Conservation (phyloP, 2,888 invertebrate genomes). For the Napeogenes inachia region DNA sequence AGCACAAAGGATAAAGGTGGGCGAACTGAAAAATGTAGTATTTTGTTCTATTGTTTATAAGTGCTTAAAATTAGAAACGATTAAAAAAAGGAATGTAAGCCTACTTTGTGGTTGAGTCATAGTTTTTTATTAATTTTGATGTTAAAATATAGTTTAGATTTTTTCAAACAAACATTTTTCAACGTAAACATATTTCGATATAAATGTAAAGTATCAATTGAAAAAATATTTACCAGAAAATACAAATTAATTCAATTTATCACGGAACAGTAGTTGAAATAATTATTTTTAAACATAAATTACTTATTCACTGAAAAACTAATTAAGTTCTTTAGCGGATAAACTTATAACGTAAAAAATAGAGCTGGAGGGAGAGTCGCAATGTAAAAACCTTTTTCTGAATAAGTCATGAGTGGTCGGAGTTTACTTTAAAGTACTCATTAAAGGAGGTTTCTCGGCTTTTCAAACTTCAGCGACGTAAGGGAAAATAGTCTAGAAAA, state of each 20-base stretch:
- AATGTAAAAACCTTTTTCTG: conserved; percentile 3
- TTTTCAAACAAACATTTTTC: too few relatives aligned
- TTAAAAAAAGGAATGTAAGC: background rate
- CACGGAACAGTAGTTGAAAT: too few relatives aligned
- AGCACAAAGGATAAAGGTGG: conserved; percentile 12
- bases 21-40: conserved; percentile 5
- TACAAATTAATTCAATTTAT: too few relatives aligned
- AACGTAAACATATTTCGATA: too few relatives aligned
- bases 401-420: conserved; percentile 6
- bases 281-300: background rate
- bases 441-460: conserved; percentile 5
- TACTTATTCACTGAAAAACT: background rate
- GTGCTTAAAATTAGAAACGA: background rate
- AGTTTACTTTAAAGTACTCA: conserved; percentile 7
- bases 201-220: too few relatives aligned
- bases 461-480: background rate
- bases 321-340: background rate
- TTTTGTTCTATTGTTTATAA: conserved; percentile 3
- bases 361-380: background rate
- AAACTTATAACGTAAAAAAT: conserved; percentile 1
- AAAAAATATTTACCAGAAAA: too few relatives aligned
- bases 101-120: too few relatives aligned
- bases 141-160: too few relatives aligned
- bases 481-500: background rate
- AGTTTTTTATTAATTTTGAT: too few relatives aligned